These are phyloP conservation scores for Bagarius yarrelli DNA, from an alignment of 2,113 vertebrate genomes.

Conservation along the genomic window DNA sequence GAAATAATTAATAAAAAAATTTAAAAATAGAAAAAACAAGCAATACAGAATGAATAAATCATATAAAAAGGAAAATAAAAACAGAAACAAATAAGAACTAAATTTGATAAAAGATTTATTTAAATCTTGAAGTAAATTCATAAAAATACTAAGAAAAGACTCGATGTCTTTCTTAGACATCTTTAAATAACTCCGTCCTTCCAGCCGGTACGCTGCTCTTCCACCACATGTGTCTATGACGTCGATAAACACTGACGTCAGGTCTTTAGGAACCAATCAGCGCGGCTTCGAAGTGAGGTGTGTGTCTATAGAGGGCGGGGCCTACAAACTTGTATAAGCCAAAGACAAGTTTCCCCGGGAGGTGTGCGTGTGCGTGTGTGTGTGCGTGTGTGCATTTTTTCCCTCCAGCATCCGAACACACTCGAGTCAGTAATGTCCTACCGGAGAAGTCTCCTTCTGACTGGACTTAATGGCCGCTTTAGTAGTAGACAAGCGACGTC, in stretches of 20 bases:
- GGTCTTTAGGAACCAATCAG: conserved; percentile 30
- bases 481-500: neutral
- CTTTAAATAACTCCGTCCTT: no score
- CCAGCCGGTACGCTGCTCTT: no score
- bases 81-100: neutral
- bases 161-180: no score
- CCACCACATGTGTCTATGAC: neutral
- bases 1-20: no score
- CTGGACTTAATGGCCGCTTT: conserved; percentile 36
- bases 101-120: no score
- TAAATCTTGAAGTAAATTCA: no score
- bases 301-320: conserved; percentile 9
- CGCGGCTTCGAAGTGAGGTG: neutral
- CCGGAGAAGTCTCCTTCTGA: conserved; percentile 44
- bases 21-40: no score
- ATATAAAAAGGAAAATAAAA: neutral
- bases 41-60: no score
- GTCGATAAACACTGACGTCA: conserved; percentile 48
- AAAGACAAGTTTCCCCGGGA: neutral
- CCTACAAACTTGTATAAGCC: neutral
- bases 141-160: no score
- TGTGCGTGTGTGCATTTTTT: neutral
- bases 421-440: conserved; percentile 53
- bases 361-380: neutral
- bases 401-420: neutral